phyloP scores from a whole-genome alignment of 2,113 vertebrate genomes.

The Colossoma macropomum region DNA sequence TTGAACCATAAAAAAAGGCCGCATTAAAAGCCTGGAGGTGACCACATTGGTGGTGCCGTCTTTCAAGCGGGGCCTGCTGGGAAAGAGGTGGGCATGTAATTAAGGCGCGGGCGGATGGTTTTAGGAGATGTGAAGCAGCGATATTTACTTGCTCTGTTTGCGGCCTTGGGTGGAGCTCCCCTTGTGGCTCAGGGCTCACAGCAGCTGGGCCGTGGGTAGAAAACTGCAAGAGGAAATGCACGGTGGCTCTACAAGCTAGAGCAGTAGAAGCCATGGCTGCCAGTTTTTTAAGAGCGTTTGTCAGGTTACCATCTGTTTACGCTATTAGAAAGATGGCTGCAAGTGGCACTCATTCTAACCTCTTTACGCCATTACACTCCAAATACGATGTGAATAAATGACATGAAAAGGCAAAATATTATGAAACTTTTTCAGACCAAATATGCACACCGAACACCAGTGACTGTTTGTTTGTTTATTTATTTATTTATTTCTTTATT shows the following conservation, averaged over 20 bases:
- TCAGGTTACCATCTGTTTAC: conserved; percentile 9
- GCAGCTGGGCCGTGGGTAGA: conserved; percentile 41
- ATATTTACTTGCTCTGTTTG: conserved; percentile 56
- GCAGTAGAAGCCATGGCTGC: neutral
- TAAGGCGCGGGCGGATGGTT: conserved; percentile 54
- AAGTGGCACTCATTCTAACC: neutral
- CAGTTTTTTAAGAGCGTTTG: neutral
- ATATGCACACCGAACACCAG: too few species aligned
- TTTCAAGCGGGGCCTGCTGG: conserved; percentile 53
- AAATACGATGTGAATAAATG: neutral
- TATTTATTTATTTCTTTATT: too few species aligned
- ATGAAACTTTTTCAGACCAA: too few species aligned
- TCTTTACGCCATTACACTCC: neutral
- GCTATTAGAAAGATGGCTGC: neutral
- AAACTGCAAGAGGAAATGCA: conserved; percentile 36
- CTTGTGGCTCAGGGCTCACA: conserved; percentile 40
- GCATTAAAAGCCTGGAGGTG: conserved; percentile 48
- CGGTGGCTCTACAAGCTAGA: conserved; percentile 24
- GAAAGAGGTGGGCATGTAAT: conserved; percentile 59
- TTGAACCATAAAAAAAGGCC: conserved; percentile 47
- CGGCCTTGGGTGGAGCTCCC: conserved; percentile 52
- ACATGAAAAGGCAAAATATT: too few species aligned
- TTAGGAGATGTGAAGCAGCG: conserved; percentile 45
- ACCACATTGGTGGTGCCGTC: conserved; percentile 28
- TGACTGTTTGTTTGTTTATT: too few species aligned